A percentile compares a stretch with the other conserved stretches of the same genome.
These are phyloP conservation scores for Drosophila maculinotata DNA, from an alignment of 2,888 invertebrate genomes.

Conservation along the genomic window DNA sequence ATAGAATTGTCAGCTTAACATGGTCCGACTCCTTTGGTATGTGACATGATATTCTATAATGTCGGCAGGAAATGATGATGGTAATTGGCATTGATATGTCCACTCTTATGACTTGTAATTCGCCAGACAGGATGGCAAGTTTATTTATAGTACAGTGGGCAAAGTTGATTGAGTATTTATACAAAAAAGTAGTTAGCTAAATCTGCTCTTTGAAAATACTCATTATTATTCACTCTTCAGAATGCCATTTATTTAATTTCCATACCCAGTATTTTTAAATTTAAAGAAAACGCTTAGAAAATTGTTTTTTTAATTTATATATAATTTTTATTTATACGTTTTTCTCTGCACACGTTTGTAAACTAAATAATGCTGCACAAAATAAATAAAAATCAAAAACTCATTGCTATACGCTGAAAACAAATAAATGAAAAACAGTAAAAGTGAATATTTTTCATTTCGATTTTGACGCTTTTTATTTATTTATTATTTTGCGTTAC, in stretches of 20 bases:
- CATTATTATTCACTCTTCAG: too few relatives aligned
- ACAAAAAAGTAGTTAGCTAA: too few relatives aligned
- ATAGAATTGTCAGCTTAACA: conserved; percentile 27
- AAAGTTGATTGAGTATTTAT: background rate
- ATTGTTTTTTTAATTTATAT: conserved; percentile 64
- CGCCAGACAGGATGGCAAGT: background rate
- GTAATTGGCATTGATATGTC: conserved; percentile 44
- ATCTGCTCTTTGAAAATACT: too few relatives aligned
- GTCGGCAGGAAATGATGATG: conserved; percentile 31
- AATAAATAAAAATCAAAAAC: conserved; percentile 11
- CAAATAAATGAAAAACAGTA: background rate
- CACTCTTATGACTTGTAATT: conserved; percentile 1
- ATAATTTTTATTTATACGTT: conserved; percentile 74
- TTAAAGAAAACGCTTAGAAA: conserved; percentile 4
- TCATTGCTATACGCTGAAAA: conserved; percentile 15
- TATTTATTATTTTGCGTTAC: conserved; percentile 61
- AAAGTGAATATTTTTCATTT: conserved; percentile 31
- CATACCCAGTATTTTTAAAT: background rate
- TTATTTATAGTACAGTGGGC: background rate
- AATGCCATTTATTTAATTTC: too few relatives aligned
- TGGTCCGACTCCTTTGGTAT: conserved; percentile 8
- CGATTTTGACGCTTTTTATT: conserved; percentile 49
- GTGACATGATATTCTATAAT: conserved; percentile 5
- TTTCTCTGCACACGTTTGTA: conserved; percentile 68
- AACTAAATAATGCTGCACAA: conserved; percentile 30